Evolutionary conservation across 2,797 vertebrate genomes (phyloP).

Genomic region (Knipowitschia caucasica): DNA sequence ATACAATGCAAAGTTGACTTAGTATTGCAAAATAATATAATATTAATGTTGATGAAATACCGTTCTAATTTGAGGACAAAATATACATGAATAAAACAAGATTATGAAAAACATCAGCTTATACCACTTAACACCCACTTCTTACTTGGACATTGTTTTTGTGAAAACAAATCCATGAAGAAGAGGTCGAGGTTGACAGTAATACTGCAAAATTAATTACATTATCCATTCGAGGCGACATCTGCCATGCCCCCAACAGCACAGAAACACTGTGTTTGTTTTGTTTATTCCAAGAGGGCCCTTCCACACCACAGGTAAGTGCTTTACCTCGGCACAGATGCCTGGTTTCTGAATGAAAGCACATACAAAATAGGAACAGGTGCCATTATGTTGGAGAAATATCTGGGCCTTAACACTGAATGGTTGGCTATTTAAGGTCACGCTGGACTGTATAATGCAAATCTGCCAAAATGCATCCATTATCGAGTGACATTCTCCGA

Average conservation of each 20-base stretch:
- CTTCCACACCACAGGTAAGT: conserved; percentile 1
- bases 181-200: not conserved
- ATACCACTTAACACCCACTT: not conserved
- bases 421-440: conserved; percentile 6
- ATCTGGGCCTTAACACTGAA: not conserved
- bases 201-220: not conserved
- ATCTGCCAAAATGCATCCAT: conserved; percentile 8
- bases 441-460: not conserved
- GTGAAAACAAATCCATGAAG: conserved; percentile 8
- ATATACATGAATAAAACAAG: not conserved
- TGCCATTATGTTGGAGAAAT: conserved; percentile 2
- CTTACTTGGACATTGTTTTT: conserved; percentile 4
- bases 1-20: too few relatives aligned
- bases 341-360: not conserved
- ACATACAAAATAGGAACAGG: conserved; percentile 5
- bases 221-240: not conserved
- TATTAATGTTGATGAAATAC: conserved; percentile 19
- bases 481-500: conserved; percentile 3
- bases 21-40: too few relatives aligned
- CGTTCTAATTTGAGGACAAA: conserved; percentile 2
- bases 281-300: not conserved
- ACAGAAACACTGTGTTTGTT: not conserved
- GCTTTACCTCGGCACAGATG: not conserved
- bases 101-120: conserved; percentile 3
- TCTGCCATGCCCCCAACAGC: conserved; percentile 1